Conservation (phyloP, 2,797 vertebrate genomes). For the Gallinago nigripennis region DNA sequence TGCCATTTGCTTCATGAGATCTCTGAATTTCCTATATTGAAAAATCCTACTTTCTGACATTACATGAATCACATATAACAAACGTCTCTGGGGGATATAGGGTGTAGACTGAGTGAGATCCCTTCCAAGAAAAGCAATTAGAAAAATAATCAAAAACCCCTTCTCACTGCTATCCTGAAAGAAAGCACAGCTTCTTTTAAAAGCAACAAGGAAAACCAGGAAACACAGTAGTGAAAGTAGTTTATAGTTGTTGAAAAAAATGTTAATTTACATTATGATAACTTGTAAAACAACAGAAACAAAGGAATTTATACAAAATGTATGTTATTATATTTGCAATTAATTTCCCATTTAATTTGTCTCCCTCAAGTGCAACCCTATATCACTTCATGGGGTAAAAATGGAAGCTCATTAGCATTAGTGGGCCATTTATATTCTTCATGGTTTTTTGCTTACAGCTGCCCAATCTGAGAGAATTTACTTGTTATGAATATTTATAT, state of each 20-base stretch:
- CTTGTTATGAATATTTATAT: conserved; percentile 53
- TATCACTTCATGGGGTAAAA: not conserved
- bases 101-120: not conserved
- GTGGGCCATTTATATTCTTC: conserved; percentile 3
- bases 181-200: not conserved
- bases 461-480: not conserved
- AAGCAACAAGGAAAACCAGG: not conserved
- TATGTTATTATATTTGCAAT: not conserved
- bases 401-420: conserved; percentile 32
- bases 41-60: not conserved
- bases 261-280: not conserved
- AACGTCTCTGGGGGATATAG: not conserved
- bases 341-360: conserved; percentile 10
- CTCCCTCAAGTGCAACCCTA: not conserved
- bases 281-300: not conserved
- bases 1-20: not conserved
- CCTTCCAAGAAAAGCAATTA: not conserved
- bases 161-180: not conserved
- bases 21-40: not conserved
- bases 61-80: not conserved
- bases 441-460: conserved; percentile 32
- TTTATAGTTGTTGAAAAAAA: not conserved
- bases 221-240: not conserved
- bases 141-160: not conserved
- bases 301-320: not conserved